A percentile compares a stretch with the other conserved stretches of the same genome.
phyloP scores from a whole-genome alignment of 2,113 vertebrate species.

The Ancistrus triradiatus region DNA sequence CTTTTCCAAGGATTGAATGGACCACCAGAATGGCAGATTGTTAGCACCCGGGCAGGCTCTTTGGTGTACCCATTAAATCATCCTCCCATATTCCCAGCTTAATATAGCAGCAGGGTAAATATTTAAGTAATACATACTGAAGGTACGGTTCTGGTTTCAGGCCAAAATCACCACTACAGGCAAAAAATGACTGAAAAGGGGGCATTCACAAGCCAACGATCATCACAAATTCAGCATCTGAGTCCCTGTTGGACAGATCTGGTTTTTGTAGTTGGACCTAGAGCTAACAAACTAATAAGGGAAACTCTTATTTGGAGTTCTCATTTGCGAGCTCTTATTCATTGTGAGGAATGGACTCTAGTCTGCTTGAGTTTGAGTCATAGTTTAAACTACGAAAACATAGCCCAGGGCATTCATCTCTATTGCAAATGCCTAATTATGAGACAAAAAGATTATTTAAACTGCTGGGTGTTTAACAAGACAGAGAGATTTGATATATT shows the following conservation, averaged over 20 bases:
- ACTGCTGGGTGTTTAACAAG: neutral
- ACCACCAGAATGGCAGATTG: slow-evolving; percentile 67
- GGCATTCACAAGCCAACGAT: slow-evolving; percentile 59
- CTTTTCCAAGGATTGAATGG: slow-evolving; percentile 51
- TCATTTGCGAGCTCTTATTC: slow-evolving; percentile 19
- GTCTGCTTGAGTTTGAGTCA: neutral
- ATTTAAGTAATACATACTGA: slow-evolving; percentile 71
- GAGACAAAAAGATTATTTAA: neutral
- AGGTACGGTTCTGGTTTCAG: slow-evolving; percentile 60
- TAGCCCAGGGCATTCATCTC: neutral
- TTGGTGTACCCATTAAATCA: slow-evolving; percentile 69
- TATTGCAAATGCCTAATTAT: slow-evolving; percentile 6
- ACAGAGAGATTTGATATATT: neutral
- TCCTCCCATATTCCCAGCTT: slow-evolving; percentile 64
- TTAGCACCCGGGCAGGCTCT: slow-evolving; percentile 57
- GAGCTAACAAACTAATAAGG: slow-evolving; percentile 33
- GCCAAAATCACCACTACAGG: slow-evolving; percentile 62
- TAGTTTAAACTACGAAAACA: neutral
- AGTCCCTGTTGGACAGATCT: slow-evolving; percentile 23
- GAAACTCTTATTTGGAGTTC: slow-evolving; percentile 11
- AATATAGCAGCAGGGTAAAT: slow-evolving; percentile 72
- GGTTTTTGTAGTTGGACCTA: slow-evolving; percentile 31
- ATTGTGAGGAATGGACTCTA: slow-evolving; percentile 17
- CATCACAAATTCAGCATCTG: slow-evolving; percentile 51
- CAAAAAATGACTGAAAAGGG: slow-evolving; percentile 57